Conservation (phyloP, 2,888 invertebrate genomes). For the Diaphora mendica region DNA sequence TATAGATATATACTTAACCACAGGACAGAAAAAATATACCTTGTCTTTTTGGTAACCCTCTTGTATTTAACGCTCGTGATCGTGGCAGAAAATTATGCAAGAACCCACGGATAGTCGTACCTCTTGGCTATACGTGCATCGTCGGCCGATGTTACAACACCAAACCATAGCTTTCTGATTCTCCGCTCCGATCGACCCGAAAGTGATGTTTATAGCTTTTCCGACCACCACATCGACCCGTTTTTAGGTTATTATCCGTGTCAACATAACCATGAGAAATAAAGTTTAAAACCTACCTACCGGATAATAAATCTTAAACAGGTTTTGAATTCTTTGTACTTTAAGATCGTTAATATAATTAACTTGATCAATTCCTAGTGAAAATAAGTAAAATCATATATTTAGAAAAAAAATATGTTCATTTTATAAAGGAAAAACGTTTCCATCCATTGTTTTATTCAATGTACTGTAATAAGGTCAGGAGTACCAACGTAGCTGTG, state of each 20-base stretch:
- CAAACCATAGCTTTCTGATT: constrained; percentile 73
- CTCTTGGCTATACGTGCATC: constrained; percentile 73
- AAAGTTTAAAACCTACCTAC: no score
- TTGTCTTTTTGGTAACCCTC: constrained; percentile 37
- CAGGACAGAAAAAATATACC: background rate
- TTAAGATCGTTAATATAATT: background rate
- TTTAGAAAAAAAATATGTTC: background rate
- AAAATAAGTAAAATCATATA: background rate
- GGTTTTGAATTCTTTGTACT: background rate
- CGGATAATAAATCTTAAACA: constrained; percentile 9
- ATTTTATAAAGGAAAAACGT: background rate
- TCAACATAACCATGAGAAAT: constrained; percentile 1
- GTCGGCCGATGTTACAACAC: constrained; percentile 68
- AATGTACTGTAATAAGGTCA: constrained; percentile 23
- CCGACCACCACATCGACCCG: constrained; percentile 24
- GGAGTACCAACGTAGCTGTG: constrained; percentile 19
- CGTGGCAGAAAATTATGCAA: constrained; percentile 73
- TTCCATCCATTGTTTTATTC: background rate
- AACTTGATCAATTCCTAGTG: background rate
- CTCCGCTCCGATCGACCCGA: constrained; percentile 63
- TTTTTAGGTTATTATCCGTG: constrained; percentile 22
- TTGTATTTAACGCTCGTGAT: constrained; percentile 59
- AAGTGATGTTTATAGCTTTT: constrained; percentile 58
- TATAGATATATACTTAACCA: no score
- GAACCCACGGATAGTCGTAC: constrained; percentile 68